phyloP scores from a whole-genome alignment of 2,888 invertebrate species.

The Pollenia griseotomentosa region DNA sequence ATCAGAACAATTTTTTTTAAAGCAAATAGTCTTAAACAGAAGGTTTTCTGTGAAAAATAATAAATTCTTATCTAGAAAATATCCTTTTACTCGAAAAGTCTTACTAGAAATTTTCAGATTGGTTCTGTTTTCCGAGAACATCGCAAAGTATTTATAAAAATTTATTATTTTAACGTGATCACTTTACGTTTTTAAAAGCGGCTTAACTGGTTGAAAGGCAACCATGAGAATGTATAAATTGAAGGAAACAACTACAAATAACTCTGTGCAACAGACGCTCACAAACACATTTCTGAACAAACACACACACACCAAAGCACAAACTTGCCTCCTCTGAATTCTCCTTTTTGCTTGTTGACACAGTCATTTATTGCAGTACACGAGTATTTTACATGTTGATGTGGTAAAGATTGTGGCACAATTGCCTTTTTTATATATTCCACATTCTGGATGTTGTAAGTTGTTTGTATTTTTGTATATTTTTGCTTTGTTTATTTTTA shows the following conservation, averaged over 20 bases:
- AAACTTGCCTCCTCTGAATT: not conserved
- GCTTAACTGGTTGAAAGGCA: constrained; percentile 60
- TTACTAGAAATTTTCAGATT: no score
- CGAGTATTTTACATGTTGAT: constrained; percentile 60
- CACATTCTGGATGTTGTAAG: constrained; percentile 26
- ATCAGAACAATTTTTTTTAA: no score
- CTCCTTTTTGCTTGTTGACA: constrained; percentile 42
- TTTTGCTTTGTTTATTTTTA: not conserved
- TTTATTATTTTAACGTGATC: constrained; percentile 67
- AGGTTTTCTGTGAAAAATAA: no score
- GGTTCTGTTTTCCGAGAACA: no score
- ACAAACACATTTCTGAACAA: not conserved
- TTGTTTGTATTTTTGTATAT: constrained; percentile 4
- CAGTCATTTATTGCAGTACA: constrained; percentile 40
- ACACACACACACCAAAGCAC: constrained; percentile 5
- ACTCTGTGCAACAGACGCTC: constrained; percentile 44
- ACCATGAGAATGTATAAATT: constrained; percentile 18
- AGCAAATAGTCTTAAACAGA: no score
- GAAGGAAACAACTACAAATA: constrained; percentile 32
- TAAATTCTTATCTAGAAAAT: no score
- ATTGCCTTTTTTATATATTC: constrained; percentile 36
- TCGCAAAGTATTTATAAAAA: constrained; percentile 23
- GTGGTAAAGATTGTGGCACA: constrained; percentile 58
- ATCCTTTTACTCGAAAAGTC: no score
- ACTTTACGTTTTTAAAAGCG: constrained; percentile 72